Evolutionary conservation across 1,140 invertebrate species (phyloP), one percentile per base, ranked within the genome.

Genomic region (Zaprionus inermis): DNA sequence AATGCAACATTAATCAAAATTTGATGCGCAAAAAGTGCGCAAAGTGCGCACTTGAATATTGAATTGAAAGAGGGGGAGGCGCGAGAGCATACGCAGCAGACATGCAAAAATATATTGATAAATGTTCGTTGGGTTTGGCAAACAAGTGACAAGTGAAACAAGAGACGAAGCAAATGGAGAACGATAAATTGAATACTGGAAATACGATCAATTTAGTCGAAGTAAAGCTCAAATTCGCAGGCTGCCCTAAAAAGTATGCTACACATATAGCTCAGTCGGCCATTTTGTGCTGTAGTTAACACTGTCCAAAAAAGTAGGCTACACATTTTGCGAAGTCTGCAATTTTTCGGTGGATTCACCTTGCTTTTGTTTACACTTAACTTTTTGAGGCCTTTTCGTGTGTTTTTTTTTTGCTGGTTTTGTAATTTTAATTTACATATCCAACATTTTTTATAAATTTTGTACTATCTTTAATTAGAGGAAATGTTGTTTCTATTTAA

Each of bases 1-100:
- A 70, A 86, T 64, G 56, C 67, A 81, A 59, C 80, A 82, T 83
- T 83, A 84, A 83, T 83, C 80, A 83, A 81, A 81, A 64, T 73
- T 55, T 44, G 30, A 70, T 63, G 59, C 56, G 18, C 58, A 7
- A 41, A 60, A 38, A 66, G 14, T 10, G 55, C 38, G 16, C 54
- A 49, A 54, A 61, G 32, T 51, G 34, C 72, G 34, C 72, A 63
- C 34, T 74, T 63, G 38, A 28, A 46, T 61, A 64, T 69, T 74
- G 56, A 54, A 55, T 69, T 44, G 38, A 44, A 44, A 3, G 38
- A n/a, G n/a, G 2, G 32, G 41, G 34, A 11, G 24, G 38, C 11
- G 32, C 38, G 18, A 41, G 44, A 52, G 20, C n/a, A 56, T 54
- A 56, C 54, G 30, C 20, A 67, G 65, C 78, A 82, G 59, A 76